phyloP scores from a whole-genome alignment of 2,113 vertebrate genomes.

The Peromyscus californicus region DNA sequence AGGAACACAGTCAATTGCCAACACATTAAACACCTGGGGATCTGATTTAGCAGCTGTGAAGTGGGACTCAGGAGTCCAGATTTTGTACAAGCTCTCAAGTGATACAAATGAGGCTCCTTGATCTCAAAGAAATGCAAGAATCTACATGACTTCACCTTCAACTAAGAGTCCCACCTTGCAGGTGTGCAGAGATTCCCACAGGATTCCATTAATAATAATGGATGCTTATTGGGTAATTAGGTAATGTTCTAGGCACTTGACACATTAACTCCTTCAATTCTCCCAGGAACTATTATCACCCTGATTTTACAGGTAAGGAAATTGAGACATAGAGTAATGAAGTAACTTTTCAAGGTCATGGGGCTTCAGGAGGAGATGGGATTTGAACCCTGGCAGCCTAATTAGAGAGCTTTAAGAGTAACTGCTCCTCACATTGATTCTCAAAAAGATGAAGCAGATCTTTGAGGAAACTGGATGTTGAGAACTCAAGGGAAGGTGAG shows the following conservation, averaged over 20 bases:
- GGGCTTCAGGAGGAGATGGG: background rate
- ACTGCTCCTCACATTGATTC: background rate
- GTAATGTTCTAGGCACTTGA: background rate
- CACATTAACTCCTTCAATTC: constrained; percentile 29
- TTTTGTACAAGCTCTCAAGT: background rate
- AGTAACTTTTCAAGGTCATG: constrained; percentile 64
- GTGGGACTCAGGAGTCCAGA: background rate
- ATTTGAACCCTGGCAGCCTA: background rate
- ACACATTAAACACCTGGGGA: background rate
- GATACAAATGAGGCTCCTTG: background rate
- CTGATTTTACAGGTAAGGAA: constrained; percentile 22
- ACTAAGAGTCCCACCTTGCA: background rate
- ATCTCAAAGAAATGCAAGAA: constrained; percentile 4
- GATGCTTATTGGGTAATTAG: background rate
- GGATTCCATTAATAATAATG: background rate
- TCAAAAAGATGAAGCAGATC: background rate
- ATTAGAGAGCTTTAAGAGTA: background rate
- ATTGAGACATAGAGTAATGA: background rate
- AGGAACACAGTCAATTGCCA: background rate
- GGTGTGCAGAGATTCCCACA: background rate
- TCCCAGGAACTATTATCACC: background rate
- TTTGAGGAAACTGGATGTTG: background rate
- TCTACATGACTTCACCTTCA: background rate
- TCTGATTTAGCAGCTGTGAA: background rate
- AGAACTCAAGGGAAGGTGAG: background rate